Evolutionary conservation across 2,797 vertebrate species (phyloP), one percentile per base, ranked within the genome.

Genomic region (Enteromius unitaeniatus): DNA sequence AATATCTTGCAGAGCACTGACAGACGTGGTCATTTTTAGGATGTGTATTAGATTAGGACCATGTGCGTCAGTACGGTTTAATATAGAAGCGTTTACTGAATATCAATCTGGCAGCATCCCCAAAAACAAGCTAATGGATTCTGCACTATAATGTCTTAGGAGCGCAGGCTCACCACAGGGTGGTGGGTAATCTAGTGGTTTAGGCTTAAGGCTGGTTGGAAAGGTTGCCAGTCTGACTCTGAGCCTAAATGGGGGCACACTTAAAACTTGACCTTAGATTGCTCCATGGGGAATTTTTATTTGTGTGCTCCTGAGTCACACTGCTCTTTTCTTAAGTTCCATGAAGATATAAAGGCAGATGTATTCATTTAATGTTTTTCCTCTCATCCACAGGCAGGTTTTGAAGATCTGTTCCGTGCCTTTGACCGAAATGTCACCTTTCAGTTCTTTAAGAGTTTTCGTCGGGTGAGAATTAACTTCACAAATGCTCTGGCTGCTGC

Each of bases 361-460:
- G 10, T 53, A 40, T 78, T 75, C 42, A 62, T 65, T 15, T 31
- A 5, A n/a, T 15, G 10, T 82, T n/a, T 42, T 80, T 49, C 23
- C 7, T 82, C 23, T 84, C 8, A 26, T 40, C 45, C 28, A 75
- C 26, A 99, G 98, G 93, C 93, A 82, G 94, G 93, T 77, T 99
- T 99, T 31, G 98, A 99, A 87, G 93, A 96, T 0, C 92, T 99
- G 78, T 99, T 99, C 88, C 94, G 93, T 19, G 93, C 96, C 0
- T 99, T 96, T 0, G 97, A 99, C 92, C 94, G 94, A 2, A 95
- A 97, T 17, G 95, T 94, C 86, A 96, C 96, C 90, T 99, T 99
- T 86, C 98, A 99, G 92, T 99, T 97, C 93, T 99, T 99, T 86
- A 97, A 96, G 92, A 98, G 97, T 78, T 99, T 99, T 93, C 96